These are phyloP conservation scores for Steinernema khuongi DNA, from an alignment of 1,140 invertebrate genomes.

Conservation along the genomic window DNA sequence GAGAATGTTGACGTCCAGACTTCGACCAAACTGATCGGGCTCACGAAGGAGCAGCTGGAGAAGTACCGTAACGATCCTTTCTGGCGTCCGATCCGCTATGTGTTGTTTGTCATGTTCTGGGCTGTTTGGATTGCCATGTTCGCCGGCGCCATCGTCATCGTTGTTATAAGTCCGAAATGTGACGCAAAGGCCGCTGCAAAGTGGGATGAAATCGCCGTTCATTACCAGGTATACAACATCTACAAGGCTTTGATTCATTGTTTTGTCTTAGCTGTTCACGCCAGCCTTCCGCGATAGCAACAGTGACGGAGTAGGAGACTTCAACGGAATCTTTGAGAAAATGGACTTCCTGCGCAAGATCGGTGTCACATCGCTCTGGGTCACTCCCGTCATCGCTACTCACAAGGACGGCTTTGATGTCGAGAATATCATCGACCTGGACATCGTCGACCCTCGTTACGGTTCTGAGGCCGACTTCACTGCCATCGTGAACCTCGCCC, in stretches of 20 bases:
- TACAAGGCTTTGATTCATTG: not conserved
- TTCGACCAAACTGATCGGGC: conserved; percentile 38
- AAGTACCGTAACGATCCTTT: conserved; percentile 56
- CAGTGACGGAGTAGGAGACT: conserved; percentile 49
- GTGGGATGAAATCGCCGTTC: conserved; percentile 47
- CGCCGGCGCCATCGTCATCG: conserved; percentile 53
- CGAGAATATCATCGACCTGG: conserved; percentile 29
- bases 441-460: conserved; percentile 42
- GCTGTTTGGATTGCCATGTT: conserved; percentile 55
- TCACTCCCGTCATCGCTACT: conserved; percentile 43
- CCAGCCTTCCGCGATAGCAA: conserved; percentile 49
- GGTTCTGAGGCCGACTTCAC: conserved; percentile 49
- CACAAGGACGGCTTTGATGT: conserved; percentile 39
- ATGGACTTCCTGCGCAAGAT: conserved; percentile 48
- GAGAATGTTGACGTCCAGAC: conserved; percentile 3
- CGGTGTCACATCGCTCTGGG: conserved; percentile 50
- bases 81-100: conserved; percentile 54
- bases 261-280: conserved; percentile 40
- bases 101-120: conserved; percentile 52
- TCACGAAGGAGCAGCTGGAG: conserved; percentile 57
- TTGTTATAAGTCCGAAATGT: conserved; percentile 56
- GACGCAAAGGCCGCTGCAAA: conserved; percentile 43
- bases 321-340: conserved; percentile 51
- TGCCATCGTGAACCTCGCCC: conserved; percentile 47
- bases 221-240: conserved; percentile 41